Evolutionary conservation across 2,888 invertebrate genomes (phyloP).

Genomic region (Metellina segmentata): DNA sequence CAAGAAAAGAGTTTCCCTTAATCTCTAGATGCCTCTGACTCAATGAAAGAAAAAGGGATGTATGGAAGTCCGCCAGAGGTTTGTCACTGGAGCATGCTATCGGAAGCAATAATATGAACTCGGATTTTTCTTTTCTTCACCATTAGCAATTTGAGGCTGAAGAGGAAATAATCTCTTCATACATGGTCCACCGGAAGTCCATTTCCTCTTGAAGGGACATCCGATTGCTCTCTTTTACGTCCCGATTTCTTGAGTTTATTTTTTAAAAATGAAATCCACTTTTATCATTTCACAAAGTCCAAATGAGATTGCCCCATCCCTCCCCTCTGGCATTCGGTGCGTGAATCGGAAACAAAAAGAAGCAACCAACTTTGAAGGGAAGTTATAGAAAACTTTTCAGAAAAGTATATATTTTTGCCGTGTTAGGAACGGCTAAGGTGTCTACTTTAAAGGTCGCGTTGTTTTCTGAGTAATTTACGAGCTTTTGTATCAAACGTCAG

Average conservation of each 20-base stretch:
- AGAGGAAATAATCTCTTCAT: constrained; percentile 34
- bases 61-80: not conserved
- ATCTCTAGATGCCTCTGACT: too few relatives aligned
- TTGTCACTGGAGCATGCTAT: not conserved
- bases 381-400: not conserved
- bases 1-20: too few relatives aligned
- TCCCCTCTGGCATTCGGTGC: not conserved
- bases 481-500: too few relatives aligned
- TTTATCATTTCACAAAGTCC: not conserved
- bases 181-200: constrained; percentile 27
- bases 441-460: too few relatives aligned
- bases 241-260: not conserved
- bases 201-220: constrained; percentile 12
- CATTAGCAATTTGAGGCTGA: not conserved
- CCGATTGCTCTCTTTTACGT: not conserved
- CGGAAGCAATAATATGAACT: not conserved
- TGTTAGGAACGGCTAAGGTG: too few relatives aligned
- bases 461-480: too few relatives aligned
- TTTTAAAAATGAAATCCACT: not conserved
- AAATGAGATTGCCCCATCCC: not conserved
- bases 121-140: not conserved
- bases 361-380: not conserved
- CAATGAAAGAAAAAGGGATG: not conserved
- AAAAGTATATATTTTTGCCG: too few relatives aligned
- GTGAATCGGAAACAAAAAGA: not conserved